These are phyloP conservation scores for Oreochromis tanganicae DNA, from an alignment of 2,113 vertebrate species.

Conservation along the genomic window DNA sequence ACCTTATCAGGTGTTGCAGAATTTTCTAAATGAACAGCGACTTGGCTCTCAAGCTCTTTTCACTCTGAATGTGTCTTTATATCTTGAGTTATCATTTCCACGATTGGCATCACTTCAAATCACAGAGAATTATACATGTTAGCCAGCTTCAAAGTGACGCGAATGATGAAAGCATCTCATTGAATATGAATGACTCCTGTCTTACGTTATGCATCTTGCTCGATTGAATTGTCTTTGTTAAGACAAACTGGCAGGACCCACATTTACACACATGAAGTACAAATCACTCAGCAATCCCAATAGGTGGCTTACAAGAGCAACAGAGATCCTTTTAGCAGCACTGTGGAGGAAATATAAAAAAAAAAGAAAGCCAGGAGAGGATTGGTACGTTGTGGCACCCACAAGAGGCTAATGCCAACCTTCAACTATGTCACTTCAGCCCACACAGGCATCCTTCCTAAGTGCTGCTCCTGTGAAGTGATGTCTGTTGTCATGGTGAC, in stretches of 20 bases:
- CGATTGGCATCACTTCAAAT: slow-evolving; percentile 54
- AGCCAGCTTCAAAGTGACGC: slow-evolving; percentile 57
- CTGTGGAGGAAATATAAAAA: neutral
- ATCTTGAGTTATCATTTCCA: slow-evolving; percentile 33
- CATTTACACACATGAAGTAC: slow-evolving; percentile 40
- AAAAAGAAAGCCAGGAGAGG: neutral
- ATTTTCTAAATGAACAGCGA: slow-evolving; percentile 2
- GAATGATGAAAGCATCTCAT: slow-evolving; percentile 50
- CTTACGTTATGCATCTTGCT: slow-evolving; percentile 13
- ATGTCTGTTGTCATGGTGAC: slow-evolving; percentile 78
- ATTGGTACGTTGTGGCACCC: slow-evolving; percentile 39
- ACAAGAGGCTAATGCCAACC: slow-evolving; percentile 64
- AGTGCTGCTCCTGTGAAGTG: slow-evolving; percentile 70
- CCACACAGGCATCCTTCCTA: slow-evolving; percentile 69
- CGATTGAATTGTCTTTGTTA: slow-evolving; percentile 49
- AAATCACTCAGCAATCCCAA: slow-evolving; percentile 29
- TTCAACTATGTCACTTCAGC: slow-evolving; percentile 64
- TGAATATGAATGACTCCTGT: slow-evolving; percentile 56
- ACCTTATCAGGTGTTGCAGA: neutral
- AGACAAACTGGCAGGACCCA: slow-evolving; percentile 52
- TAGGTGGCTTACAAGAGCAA: slow-evolving; percentile 25
- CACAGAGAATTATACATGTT: slow-evolving; percentile 66
- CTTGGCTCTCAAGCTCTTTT: neutral
- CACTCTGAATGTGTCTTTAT: neutral
- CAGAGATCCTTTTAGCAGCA: neutral